phyloP scores from a whole-genome alignment of 2,888 invertebrate species.

The Gonocerus acuteangulatus region DNA sequence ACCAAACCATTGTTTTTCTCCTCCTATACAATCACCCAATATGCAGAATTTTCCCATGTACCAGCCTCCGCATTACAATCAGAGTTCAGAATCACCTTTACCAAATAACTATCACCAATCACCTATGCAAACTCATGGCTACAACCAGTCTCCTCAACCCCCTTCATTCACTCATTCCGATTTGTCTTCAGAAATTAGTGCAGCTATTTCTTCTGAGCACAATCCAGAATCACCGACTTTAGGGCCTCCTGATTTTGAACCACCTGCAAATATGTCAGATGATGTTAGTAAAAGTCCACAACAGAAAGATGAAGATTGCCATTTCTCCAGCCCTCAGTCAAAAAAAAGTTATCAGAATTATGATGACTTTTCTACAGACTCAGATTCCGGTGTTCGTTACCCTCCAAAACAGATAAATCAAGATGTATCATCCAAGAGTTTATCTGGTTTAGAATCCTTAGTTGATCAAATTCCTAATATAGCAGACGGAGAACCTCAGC shows the following conservation, averaged over 20 bases:
- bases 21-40: constrained; percentile 49
- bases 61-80: constrained; percentile 38
- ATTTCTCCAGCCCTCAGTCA: constrained; percentile 42
- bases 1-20: constrained; percentile 48
- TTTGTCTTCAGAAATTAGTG: constrained; percentile 67
- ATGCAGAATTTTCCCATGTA: constrained; percentile 39
- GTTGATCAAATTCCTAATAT: constrained; percentile 88
- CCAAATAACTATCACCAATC: constrained; percentile 42
- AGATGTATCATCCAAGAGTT: constrained; percentile 76
- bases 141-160: constrained; percentile 43
- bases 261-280: constrained; percentile 53
- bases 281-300: constrained; percentile 40
- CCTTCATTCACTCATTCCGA: constrained; percentile 58
- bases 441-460: constrained; percentile 78
- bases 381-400: constrained; percentile 40
- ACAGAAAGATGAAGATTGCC: constrained; percentile 42
- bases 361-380: constrained; percentile 40
- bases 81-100: constrained; percentile 40
- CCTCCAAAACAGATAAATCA: constrained; percentile 44
- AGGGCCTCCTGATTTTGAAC: constrained; percentile 65
- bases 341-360: constrained; percentile 40
- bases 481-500: constrained; percentile 56
- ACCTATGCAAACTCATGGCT: constrained; percentile 45
- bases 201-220: constrained; percentile 64
- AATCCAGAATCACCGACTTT: constrained; percentile 58